Evolutionary conservation across 2,797 vertebrate genomes (phyloP), one percentile per base, ranked within the genome.

Genomic region (Margarornis squamiger): DNA sequence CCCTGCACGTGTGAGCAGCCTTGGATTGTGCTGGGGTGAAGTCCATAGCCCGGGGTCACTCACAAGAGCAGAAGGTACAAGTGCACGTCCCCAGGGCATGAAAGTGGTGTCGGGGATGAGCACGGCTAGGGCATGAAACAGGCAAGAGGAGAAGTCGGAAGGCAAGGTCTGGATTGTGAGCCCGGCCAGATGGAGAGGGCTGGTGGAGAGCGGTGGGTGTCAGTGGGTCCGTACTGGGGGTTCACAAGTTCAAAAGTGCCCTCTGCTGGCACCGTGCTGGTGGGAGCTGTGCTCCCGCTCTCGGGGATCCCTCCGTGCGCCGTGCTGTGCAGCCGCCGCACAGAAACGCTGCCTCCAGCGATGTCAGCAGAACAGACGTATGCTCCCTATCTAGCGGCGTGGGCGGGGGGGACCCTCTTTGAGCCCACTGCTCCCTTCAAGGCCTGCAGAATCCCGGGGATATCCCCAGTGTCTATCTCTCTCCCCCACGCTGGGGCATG

Each of bases 381-480:
- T 4, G 18, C 6, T 43, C 17, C 29, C 32, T 51, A 27, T 78
- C 20, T 46, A 39, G n/a, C 0, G 0, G 23, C 2, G 1, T 58
- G 22, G 12, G 30, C 14, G 9, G 8, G 7, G 12, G 6, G 9
- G 3, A 26, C 4, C 4, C 14, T 51, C 32, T 62, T 6, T 46
- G 61, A 43, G 29, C 22, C 29, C 41, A n/a, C 3, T 15, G 24
- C 30, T 55, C 6, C 27, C 34, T 57, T 34, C 17, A 48, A 65
- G 34, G 29, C 34, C 34, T 10, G 38, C 29, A 65, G 63, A 48
- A 39, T 36, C 12, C 16, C 29, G 9, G 27, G 14, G 26, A 14
- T 21, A 34, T 21, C 17, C 19, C 17, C 14, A 6, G 30, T n/a
- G 29, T 9, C n/a, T 29, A 7, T 5, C 6, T 6, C 1, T n/a